phyloP scores from a whole-genome alignment of 37 sponge, comb jelly and placozoan genomes.

The Geodia barretti region DNA sequence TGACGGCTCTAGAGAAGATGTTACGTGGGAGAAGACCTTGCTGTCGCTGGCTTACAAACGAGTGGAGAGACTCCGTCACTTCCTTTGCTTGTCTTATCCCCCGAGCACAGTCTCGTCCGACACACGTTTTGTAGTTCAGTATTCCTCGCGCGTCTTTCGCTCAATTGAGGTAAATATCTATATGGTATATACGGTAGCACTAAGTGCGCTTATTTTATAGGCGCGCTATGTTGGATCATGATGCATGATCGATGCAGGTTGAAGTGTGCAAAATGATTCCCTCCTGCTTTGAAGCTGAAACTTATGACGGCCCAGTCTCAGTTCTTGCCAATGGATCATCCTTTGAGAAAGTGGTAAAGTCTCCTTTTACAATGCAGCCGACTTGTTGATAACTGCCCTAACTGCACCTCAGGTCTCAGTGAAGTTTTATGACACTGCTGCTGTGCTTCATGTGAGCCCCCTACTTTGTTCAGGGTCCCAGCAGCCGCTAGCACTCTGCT shows the following conservation, averaged over 20 bases:
- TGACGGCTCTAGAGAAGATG: slow-evolving; percentile 12
- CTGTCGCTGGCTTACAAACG: slow-evolving; percentile 13
- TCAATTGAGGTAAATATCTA: neutral
- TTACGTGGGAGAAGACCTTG: slow-evolving; percentile 12
- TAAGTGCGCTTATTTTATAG: slow-evolving; percentile 2
- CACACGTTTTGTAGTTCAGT: too few relatives aligned
- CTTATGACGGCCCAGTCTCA: neutral
- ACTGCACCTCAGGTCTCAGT: neutral
- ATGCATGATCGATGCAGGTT: slow-evolving; percentile 4
- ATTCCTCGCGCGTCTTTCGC: too few relatives aligned
- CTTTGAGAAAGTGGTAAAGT: slow-evolving; percentile 2
- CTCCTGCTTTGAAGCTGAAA: neutral
- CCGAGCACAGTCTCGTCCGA: too few relatives aligned
- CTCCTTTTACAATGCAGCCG: too few relatives aligned
- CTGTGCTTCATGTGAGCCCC: slow-evolving; percentile 3
- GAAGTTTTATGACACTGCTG: slow-evolving; percentile 1
- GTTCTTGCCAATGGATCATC: slow-evolving; percentile 8
- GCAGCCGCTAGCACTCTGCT: neutral
- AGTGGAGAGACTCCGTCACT: slow-evolving; percentile 18
- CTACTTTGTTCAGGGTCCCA: neutral
- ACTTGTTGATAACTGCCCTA: too few relatives aligned
- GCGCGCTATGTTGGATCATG: neutral
- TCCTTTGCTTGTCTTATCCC: neutral
- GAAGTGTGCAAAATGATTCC: slow-evolving; percentile 3
- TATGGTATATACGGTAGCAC: too few relatives aligned